phyloP scores from a whole-genome alignment of 2,113 vertebrate genomes.

The Anoura caudifer region DNA sequence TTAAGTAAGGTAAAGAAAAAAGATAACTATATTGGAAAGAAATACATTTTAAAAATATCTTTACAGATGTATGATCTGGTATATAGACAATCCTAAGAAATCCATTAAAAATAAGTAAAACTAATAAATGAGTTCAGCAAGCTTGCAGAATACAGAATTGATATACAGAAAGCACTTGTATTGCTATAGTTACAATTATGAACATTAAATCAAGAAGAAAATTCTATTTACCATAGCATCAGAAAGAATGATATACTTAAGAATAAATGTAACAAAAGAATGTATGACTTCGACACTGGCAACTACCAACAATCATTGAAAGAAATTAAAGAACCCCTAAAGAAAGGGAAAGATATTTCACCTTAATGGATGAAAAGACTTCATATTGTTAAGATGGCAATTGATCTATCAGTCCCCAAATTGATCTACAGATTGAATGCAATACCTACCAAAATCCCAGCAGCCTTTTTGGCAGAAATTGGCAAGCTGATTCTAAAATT shows the following conservation, averaged over 20 bases:
- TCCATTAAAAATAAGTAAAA: background rate
- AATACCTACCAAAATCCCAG: background rate
- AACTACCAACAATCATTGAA: background rate
- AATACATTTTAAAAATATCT: background rate
- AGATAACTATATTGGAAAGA: background rate
- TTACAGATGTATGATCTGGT: background rate
- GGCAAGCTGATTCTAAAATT: background rate
- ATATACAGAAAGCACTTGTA: background rate
- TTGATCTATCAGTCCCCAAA: background rate
- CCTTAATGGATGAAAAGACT: background rate
- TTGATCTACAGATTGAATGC: background rate
- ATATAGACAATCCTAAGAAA: background rate
- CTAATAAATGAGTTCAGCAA: background rate
- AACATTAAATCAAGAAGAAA: background rate
- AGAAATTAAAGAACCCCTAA: background rate
- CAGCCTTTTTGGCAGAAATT: background rate
- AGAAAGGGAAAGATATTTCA: background rate
- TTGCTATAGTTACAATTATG: background rate
- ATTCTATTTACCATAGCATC: background rate
- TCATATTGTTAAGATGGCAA: background rate
- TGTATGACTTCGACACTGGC: background rate
- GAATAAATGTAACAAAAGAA: background rate
- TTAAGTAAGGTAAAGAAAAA: slow-evolving; percentile 20
- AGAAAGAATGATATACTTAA: background rate
- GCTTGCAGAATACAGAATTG: background rate